Percentiles rank a stretch among this genome's conserved stretches.
Evolutionary conservation across 2,797 vertebrate species (phyloP).

Genomic region (Champsocephalus esox): DNA sequence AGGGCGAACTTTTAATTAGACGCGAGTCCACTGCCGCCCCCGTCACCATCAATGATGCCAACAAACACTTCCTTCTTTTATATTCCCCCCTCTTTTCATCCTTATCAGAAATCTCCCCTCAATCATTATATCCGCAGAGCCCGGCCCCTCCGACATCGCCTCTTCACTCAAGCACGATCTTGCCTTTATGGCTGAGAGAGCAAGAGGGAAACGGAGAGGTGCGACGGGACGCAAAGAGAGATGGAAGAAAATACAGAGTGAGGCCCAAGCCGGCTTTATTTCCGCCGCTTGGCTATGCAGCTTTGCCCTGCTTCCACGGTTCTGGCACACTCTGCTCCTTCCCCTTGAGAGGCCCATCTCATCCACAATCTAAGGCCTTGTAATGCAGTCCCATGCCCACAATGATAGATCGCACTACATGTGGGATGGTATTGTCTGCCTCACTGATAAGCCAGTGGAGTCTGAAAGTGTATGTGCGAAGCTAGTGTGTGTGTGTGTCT

Average conservation of each 20-base stretch:
- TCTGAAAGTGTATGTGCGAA: slow-evolving; percentile 37
- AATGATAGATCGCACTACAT: slow-evolving; percentile 81
- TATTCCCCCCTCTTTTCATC: slow-evolving; percentile 35
- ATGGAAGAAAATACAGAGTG: slow-evolving; percentile 19
- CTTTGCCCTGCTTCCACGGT: slow-evolving; percentile 69
- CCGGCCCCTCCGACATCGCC: slow-evolving; percentile 54
- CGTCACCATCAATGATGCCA: slow-evolving; percentile 2
- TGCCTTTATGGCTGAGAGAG: slow-evolving; percentile 60
- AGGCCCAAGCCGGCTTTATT: slow-evolving; percentile 74
- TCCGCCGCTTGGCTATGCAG: slow-evolving; percentile 76
- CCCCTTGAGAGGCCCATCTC: slow-evolving; percentile 79
- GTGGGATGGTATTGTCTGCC: slow-evolving; percentile 81
- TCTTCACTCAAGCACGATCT: slow-evolving; percentile 74
- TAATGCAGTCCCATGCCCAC: slow-evolving; percentile 80
- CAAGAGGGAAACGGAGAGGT: slow-evolving; percentile 27
- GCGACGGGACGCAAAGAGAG: slow-evolving; percentile 35
- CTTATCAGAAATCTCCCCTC: slow-evolving; percentile 69
- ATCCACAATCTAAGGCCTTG: slow-evolving; percentile 81
- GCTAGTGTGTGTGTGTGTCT: slow-evolving; percentile 8
- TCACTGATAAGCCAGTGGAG: slow-evolving; percentile 76
- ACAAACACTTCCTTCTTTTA: slow-evolving; percentile 53
- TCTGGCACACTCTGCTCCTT: slow-evolving; percentile 68
- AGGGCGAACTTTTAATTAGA: slow-evolving; percentile 68
- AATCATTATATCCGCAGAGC: slow-evolving; percentile 60
- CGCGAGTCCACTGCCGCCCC: not conserved